These are phyloP conservation scores for Sphenodon punctatus DNA, from an alignment of 2,797 vertebrate species.

Conservation along the genomic window DNA sequence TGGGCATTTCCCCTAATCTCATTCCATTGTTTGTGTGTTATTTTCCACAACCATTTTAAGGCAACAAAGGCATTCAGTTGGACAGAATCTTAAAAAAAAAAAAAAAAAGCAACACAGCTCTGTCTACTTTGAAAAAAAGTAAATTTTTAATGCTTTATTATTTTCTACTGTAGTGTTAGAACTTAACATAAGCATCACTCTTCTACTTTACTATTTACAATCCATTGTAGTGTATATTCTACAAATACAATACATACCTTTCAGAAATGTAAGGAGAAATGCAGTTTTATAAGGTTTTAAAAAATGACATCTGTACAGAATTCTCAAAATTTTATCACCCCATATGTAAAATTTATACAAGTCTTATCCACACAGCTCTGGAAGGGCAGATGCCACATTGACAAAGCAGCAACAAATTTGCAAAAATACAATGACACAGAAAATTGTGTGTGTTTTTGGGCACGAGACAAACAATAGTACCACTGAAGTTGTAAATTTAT, in stretches of 20 bases:
- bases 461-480: conserved; percentile 80
- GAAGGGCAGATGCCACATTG: conserved; percentile 75
- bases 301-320: conserved; percentile 69
- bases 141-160: conserved; percentile 73
- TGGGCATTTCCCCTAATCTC: not conserved
- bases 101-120: not conserved
- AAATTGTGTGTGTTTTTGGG: conserved; percentile 75
- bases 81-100: no score
- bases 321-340: conserved; percentile 61
- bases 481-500: conserved; percentile 70
- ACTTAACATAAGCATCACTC: conserved; percentile 71
- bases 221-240: conserved; percentile 79
- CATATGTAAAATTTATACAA: conserved; percentile 75
- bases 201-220: conserved; percentile 77
- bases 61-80: no score
- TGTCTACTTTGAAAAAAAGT: conserved; percentile 42
- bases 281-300: conserved; percentile 59
- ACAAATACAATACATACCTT: conserved; percentile 87
- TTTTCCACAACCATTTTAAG: no score
- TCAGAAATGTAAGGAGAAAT: conserved; percentile 80
- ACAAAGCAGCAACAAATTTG: conserved; percentile 83
- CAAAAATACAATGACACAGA: conserved; percentile 80
- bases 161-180: conserved; percentile 78
- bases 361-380: conserved; percentile 82
- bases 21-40: no score